These are phyloP conservation scores for Listronotus bonariensis DNA, from an alignment of 1,140 invertebrate species.

Conservation along the genomic window DNA sequence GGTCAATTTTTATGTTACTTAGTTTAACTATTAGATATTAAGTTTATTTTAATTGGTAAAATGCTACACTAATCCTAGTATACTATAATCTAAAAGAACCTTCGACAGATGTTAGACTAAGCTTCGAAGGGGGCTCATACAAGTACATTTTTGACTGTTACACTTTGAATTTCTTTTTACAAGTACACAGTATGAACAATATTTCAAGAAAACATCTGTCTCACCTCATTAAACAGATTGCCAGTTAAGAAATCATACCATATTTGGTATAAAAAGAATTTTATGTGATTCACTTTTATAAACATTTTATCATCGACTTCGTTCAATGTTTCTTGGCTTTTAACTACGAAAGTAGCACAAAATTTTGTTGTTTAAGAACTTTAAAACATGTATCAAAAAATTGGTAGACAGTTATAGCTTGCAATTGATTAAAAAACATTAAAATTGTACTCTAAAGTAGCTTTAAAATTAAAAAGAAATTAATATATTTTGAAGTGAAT, in stretches of 20 bases:
- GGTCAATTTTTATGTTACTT: slow-evolving; percentile 9
- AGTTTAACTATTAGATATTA: too few relatives aligned
- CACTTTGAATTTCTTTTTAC: not conserved
- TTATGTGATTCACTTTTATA: slow-evolving; percentile 44
- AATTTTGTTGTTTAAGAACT: too few relatives aligned
- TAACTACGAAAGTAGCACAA: too few relatives aligned
- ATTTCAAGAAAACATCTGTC: slow-evolving; percentile 28
- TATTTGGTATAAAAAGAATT: slow-evolving; percentile 50
- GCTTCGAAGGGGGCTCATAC: slow-evolving; percentile 62
- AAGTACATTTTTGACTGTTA: slow-evolving; percentile 58
- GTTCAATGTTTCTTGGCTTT: slow-evolving; percentile 23
- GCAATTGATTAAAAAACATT: too few relatives aligned
- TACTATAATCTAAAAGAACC: slow-evolving; percentile 49
- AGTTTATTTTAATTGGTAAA: not conserved
- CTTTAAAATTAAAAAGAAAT: too few relatives aligned
- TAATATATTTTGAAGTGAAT: too few relatives aligned
- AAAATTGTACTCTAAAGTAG: too few relatives aligned
- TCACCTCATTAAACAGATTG: slow-evolving; percentile 13
- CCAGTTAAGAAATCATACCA: slow-evolving; percentile 47
- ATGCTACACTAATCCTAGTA: not conserved
- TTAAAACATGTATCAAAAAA: too few relatives aligned
- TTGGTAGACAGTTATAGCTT: too few relatives aligned
- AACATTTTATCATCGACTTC: slow-evolving; percentile 28
- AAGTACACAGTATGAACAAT: slow-evolving; percentile 7
- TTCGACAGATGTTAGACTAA: slow-evolving; percentile 63